phyloP scores from a whole-genome alignment of 1,140 invertebrate genomes.

The Brachionus plicatilis region DNA sequence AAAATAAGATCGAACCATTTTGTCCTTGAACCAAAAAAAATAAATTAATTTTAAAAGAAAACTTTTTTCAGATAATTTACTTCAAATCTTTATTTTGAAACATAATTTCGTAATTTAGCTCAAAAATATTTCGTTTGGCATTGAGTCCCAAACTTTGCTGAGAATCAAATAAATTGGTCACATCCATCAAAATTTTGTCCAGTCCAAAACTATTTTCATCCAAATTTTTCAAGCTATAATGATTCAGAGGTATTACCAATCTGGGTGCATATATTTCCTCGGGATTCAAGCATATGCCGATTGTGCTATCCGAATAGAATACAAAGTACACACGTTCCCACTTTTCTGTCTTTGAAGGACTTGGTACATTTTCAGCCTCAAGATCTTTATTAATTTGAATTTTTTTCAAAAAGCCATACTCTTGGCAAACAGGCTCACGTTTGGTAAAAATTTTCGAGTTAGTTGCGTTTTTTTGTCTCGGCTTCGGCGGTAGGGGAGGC shows the following conservation, averaged over 20 bases:
- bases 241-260: background rate
- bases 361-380: background rate
- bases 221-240: background rate
- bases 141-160: background rate
- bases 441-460: background rate
- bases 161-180: background rate
- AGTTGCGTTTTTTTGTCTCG: background rate
- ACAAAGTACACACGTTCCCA: slow-evolving; percentile 22
- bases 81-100: background rate
- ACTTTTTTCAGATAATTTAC: background rate
- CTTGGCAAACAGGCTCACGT: background rate
- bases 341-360: background rate
- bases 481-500: background rate
- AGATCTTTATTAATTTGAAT: background rate
- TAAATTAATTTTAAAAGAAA: background rate
- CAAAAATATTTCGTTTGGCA: background rate
- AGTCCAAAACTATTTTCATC: background rate
- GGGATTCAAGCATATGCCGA: background rate
- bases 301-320: background rate
- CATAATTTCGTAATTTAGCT: background rate
- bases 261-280: background rate
- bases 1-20: background rate
- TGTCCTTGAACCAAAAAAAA: background rate
- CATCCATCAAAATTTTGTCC: background rate
- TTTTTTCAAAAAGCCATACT: slow-evolving; percentile 25